Evolutionary conservation across 2,888 invertebrate genomes (phyloP), one percentile per base, ranked within the genome.

Genomic region (Operophtera brumata): DNA sequence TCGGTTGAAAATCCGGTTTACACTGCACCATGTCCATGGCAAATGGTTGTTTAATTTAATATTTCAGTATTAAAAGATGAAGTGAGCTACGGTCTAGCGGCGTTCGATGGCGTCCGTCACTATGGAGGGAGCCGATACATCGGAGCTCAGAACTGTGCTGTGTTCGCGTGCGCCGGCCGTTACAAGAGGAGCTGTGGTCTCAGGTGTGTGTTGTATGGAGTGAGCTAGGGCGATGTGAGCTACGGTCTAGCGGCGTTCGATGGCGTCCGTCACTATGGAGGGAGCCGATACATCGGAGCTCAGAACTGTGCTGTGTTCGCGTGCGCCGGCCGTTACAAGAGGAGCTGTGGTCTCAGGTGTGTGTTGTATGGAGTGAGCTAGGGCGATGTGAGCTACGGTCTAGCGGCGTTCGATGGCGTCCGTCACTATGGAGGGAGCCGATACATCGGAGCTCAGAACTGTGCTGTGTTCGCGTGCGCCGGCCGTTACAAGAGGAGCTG

Each of bases 291-390:
- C 28, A 75, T 86, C 7, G 85, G 80, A 0, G 58, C 66, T 0
- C 79, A 84, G 20, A 74, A 62, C 37, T 88, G 88, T 30, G 72
- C 72, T 0, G 34, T 86, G 0, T 64, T 80, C 26, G 76, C 78
- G 0, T 85, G 83, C 54, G 71, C 70, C 1, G 79, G 77, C 0
- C 57, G 70, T 6, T 73, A 78, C 55, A 77, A 83, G 47, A 69
- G 70, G 1, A 71, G 66, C 3, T 83, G 82, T 47, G 56, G 63
- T 13, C 42, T 74, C 35, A 76, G 78, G 87, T 86, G 60, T 71
- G 75, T 61, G 13, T 34, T 30, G 11, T 25, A 32, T 39, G 6
- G n/a, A n/a, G n/a, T n/a, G n/a, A n/a, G n/a, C n/a, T n/a, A n/a
- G n/a, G n/a, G n/a, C n/a, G 70, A 68, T 2, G 54, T 65, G 0